phyloP scores from a whole-genome alignment of 2,797 vertebrate species.

The Halcyon smyrnensis region DNA sequence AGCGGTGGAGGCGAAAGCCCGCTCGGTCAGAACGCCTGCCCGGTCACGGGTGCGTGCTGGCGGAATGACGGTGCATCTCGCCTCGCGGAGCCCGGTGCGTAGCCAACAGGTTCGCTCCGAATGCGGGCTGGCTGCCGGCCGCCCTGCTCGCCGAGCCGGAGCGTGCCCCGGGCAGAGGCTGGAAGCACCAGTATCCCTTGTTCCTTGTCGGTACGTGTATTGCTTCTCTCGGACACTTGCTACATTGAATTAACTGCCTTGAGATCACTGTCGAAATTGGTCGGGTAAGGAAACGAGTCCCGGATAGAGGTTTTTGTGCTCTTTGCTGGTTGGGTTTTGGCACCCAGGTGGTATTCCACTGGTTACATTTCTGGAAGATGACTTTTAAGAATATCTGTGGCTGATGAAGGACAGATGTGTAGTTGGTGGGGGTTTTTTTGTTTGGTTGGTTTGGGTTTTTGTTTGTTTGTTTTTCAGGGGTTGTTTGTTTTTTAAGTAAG shows the following conservation, averaged over 20 bases:
- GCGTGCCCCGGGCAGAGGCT: background rate
- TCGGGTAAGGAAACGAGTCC: background rate
- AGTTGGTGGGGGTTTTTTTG: background rate
- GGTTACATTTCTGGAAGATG: background rate
- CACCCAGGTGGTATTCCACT: background rate
- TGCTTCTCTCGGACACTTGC: background rate
- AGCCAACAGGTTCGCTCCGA: constrained; percentile 55
- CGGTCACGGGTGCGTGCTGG: background rate
- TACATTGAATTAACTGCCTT: background rate
- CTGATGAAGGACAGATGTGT: background rate
- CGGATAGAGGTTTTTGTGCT: background rate
- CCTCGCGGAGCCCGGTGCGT: background rate
- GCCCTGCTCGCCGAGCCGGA: background rate
- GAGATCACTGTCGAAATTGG: background rate
- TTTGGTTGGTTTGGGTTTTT: background rate
- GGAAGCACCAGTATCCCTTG: background rate
- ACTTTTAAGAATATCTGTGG: background rate
- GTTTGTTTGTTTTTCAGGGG: background rate
- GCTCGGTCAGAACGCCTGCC: background rate
- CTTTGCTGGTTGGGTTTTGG: background rate
- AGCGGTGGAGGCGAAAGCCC: background rate
- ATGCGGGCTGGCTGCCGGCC: background rate
- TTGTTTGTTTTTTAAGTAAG: background rate
- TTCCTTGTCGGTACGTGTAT: background rate
- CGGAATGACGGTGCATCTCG: constrained; percentile 60